Conservation (phyloP, 2,113 vertebrate genomes). For the Brevimyrus niger region DNA sequence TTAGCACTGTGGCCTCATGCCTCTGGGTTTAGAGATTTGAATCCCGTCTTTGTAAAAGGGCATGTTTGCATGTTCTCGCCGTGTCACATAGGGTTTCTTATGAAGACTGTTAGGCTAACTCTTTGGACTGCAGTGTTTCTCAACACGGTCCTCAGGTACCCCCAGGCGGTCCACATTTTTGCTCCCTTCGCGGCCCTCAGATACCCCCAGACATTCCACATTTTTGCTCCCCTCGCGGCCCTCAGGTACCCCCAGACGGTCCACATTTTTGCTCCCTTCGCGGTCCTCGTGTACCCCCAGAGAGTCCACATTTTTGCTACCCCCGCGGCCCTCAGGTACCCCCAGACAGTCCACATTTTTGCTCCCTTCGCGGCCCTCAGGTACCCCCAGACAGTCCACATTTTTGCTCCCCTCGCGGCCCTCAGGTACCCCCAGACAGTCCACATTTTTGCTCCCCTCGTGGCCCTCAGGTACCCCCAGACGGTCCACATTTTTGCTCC, state of each 20-base stretch:
- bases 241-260: neutral
- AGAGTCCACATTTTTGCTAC: neutral
- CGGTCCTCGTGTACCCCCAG: neutral
- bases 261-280: neutral
- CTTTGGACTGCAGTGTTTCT: neutral
- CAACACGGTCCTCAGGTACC: neutral
- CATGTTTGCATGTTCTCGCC: neutral
- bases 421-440: neutral
- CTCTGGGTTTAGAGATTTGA: neutral
- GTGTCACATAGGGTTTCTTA: neutral
- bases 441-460: neutral
- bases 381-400: neutral
- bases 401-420: neutral
- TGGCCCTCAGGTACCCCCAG: neutral
- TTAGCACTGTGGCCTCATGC: neutral
- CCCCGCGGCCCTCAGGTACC: too few relatives aligned
- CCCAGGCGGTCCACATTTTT: neutral
- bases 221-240: neutral
- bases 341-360: neutral
- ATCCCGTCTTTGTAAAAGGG: neutral
- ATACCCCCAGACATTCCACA: neutral
- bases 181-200: neutral
- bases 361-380: neutral
- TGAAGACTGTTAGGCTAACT: neutral
- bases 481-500: neutral